Evolutionary conservation across 35 echinoderm and acorn worm genomes (phyloP).

Genomic region (Stichopus chloronotus): DNA sequence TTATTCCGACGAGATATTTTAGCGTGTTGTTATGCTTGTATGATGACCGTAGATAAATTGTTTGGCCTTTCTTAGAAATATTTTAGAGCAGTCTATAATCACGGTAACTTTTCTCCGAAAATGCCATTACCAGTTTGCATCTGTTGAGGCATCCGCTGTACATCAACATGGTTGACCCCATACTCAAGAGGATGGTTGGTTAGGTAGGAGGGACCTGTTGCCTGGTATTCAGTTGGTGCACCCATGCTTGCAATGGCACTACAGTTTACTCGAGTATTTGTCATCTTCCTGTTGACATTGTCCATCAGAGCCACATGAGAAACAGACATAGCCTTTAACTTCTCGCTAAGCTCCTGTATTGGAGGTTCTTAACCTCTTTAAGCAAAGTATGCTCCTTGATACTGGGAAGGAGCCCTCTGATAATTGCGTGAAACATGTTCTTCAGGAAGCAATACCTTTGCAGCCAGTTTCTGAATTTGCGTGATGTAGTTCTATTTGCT

Average conservation of each 20-base stretch:
- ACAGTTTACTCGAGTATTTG: not conserved
- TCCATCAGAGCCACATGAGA: conserved; percentile 5
- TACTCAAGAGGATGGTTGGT: not conserved
- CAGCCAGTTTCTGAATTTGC: not conserved
- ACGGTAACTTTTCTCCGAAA: conserved; percentile 25
- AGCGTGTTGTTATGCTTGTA: conserved; percentile 37
- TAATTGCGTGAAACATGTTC: not conserved
- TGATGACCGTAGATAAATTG: conserved; percentile 12
- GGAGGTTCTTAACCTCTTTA: too few species aligned
- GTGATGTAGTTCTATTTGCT: not conserved
- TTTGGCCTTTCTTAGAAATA: conserved; percentile 26
- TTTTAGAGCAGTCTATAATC: conserved; percentile 25
- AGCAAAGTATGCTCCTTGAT: not conserved
- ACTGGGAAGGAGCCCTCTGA: not conserved
- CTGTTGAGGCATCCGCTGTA: not conserved
- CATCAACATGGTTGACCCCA: not conserved
- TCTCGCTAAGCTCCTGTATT: too few species aligned
- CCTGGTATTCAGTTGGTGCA: not conserved
- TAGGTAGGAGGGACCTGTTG: conserved; percentile 7
- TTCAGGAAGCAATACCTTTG: not conserved
- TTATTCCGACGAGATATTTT: conserved; percentile 39
- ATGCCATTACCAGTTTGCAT: not conserved
- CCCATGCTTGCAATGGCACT: not conserved
- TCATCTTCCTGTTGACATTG: not conserved
- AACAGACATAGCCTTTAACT: not conserved